phyloP scores from a whole-genome alignment of 2,113 vertebrate species.

The Macquaria australasica region DNA sequence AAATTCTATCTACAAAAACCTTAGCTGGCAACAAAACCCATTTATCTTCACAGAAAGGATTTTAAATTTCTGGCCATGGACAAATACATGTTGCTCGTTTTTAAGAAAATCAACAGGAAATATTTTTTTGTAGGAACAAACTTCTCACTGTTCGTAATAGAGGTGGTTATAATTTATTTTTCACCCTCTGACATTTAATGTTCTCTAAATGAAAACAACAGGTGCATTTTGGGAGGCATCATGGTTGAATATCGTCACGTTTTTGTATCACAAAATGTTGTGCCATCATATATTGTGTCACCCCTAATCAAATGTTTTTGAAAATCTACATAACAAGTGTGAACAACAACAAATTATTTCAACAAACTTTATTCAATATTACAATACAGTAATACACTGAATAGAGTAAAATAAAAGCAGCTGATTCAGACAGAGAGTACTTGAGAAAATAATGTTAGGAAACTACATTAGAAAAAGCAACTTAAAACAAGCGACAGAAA shows the following conservation, averaged over 20 bases:
- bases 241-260: not conserved
- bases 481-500: constrained; percentile 6
- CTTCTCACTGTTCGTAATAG: not conserved
- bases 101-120: not conserved
- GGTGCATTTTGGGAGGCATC: not conserved
- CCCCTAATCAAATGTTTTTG: not conserved
- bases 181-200: not conserved
- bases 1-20: not conserved
- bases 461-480: constrained; percentile 29
- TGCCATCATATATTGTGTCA: not conserved
- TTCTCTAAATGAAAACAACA: not conserved
- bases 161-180: not conserved
- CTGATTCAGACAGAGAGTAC: not conserved
- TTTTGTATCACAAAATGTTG: constrained; percentile 3
- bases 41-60: not conserved
- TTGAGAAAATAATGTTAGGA: not conserved
- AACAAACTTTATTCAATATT: constrained; percentile 37
- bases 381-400: constrained; percentile 25
- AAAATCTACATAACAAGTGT: not conserved
- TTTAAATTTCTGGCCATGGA: not conserved
- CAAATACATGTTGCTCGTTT: not conserved
- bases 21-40: not conserved
- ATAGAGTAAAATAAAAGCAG: constrained; percentile 7
- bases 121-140: not conserved
- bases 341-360: not conserved